Percentiles rank a stretch among this genome's conserved stretches.
Evolutionary conservation across 1,140 invertebrate genomes (phyloP).

Genomic region (Gryllus bimaculatus): DNA sequence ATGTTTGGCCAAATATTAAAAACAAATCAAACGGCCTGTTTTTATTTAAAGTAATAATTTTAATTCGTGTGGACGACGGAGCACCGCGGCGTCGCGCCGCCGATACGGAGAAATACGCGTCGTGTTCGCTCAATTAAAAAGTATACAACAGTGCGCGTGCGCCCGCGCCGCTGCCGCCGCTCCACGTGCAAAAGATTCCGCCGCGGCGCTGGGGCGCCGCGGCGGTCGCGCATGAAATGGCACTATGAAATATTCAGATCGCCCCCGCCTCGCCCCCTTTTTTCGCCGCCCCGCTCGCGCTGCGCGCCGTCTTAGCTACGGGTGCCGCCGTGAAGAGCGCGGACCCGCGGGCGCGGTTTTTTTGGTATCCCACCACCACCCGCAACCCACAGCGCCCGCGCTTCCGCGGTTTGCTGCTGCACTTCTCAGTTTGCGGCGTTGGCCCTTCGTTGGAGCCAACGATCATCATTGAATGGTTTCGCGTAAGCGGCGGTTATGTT

Average conservation of each 20-base stretch:
- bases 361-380: too few relatives aligned
- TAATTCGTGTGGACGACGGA: background rate
- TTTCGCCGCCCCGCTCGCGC: too few relatives aligned
- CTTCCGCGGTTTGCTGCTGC: too few relatives aligned
- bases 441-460: too few relatives aligned
- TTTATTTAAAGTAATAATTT: slow-evolving; percentile 6
- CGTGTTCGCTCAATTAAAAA: background rate
- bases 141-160: background rate
- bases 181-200: background rate
- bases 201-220: too few relatives aligned
- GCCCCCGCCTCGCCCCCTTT: background rate
- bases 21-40: slow-evolving; percentile 1
- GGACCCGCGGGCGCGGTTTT: too few relatives aligned
- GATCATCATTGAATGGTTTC: too few relatives aligned
- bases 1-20: slow-evolving; percentile 6
- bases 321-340: background rate
- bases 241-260: slow-evolving; percentile 1
- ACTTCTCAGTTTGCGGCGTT: too few relatives aligned
- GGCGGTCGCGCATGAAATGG: slow-evolving; percentile 2
- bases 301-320: background rate
- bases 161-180: too few relatives aligned
- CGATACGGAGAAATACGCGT: slow-evolving; percentile 3
- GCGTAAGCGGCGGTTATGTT: too few relatives aligned
- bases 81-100: background rate
- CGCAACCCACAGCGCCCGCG: too few relatives aligned